Conservation (phyloP, 1,140 invertebrate species). For the Lepeophtheirus salmonis region DNA sequence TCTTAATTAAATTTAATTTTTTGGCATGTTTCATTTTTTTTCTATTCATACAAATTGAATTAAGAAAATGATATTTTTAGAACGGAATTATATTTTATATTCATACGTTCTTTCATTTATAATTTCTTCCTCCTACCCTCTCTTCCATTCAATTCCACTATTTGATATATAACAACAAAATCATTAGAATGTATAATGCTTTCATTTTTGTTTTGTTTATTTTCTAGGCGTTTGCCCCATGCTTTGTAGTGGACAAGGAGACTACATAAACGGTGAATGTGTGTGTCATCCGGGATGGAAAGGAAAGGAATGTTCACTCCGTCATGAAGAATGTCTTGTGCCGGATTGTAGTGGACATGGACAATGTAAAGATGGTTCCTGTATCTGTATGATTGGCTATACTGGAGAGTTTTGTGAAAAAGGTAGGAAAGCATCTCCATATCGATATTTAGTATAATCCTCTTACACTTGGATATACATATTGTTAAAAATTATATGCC, state of each 20-base stretch:
- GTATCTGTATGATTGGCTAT: slow-evolving; percentile 72
- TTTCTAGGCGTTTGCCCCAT: slow-evolving; percentile 79
- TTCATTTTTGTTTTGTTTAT: slow-evolving; percentile 18
- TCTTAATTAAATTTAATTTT: too few species aligned
- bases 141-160: too few species aligned
- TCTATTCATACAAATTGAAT: too few species aligned
- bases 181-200: neutral
- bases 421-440: slow-evolving; percentile 41
- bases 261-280: slow-evolving; percentile 88
- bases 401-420: slow-evolving; percentile 79
- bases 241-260: slow-evolving; percentile 78
- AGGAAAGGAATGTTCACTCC: slow-evolving; percentile 71
- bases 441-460: too few species aligned
- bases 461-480: too few species aligned
- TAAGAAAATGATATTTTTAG: too few species aligned
- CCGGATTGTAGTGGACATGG: slow-evolving; percentile 87
- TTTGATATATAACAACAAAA: too few species aligned
- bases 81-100: too few species aligned
- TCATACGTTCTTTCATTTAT: too few species aligned
- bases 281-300: slow-evolving; percentile 93
- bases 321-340: slow-evolving; percentile 48
- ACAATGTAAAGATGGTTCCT: slow-evolving; percentile 81
- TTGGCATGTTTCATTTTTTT: too few species aligned
- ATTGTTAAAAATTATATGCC: too few species aligned
- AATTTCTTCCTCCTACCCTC: too few species aligned